A percentile compares a stretch with the other conserved stretches of the same genome.
These are phyloP conservation scores for Cardiocondyla obscurior DNA, from an alignment of 1,140 invertebrate species.

Conservation along the genomic window DNA sequence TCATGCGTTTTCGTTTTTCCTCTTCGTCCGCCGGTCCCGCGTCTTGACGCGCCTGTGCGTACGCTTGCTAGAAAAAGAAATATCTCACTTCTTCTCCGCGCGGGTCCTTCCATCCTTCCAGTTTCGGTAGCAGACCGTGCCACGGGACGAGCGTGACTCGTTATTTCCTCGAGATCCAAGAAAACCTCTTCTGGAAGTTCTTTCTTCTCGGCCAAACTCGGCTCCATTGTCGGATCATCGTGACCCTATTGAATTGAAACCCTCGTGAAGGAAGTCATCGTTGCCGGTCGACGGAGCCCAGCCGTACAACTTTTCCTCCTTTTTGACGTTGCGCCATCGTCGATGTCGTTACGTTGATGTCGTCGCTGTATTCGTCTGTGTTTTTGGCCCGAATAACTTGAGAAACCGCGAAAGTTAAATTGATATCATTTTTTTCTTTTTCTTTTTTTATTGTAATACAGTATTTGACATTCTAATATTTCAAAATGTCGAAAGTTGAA, in stretches of 20 bases:
- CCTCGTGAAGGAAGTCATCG: conserved; percentile 76
- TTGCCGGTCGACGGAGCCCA: conserved; percentile 43
- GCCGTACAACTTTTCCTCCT: conserved; percentile 15
- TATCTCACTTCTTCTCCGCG: conserved; percentile 8
- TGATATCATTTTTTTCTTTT: conserved; percentile 50
- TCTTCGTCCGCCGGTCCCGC: not conserved
- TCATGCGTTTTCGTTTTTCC: conserved; percentile 61
- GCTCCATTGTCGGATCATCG: conserved; percentile 77
- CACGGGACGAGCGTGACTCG: conserved; percentile 66
- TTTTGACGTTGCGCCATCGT: not conserved
- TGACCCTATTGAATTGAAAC: conserved; percentile 77
- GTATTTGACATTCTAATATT: not conserved
- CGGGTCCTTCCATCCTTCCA: conserved; percentile 27
- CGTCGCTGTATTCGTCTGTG: conserved; percentile 1
- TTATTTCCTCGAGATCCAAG: conserved; percentile 65
- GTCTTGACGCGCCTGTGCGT: not conserved
- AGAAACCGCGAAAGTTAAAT: conserved; percentile 46
- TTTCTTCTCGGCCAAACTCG: conserved; percentile 68
- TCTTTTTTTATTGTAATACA: too few relatives aligned
- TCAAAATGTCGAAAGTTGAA: not conserved
- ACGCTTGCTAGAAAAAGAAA: not conserved
- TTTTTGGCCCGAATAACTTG: not conserved
- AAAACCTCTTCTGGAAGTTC: conserved; percentile 65
- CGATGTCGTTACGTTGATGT: not conserved
- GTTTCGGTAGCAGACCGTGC: conserved; percentile 55